These are phyloP conservation scores for Charina bottae DNA, from an alignment of 2,113 vertebrate genomes.

Conservation along the genomic window DNA sequence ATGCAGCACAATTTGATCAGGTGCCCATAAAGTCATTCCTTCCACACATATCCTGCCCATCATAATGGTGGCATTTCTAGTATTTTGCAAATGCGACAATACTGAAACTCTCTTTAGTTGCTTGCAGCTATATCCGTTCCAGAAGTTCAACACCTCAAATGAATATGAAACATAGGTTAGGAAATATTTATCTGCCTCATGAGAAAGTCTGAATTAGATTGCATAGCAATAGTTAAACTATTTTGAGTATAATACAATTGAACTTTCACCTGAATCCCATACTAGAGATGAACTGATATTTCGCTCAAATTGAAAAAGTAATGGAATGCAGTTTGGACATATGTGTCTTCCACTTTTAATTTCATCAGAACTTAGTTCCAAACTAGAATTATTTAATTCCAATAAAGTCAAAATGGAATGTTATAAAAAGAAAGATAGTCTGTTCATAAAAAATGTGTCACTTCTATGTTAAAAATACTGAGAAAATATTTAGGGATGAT, in stretches of 20 bases:
- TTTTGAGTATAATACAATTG: background rate
- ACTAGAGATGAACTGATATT: constrained; percentile 9
- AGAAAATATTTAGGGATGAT: background rate
- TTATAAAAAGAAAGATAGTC: constrained; percentile 20
- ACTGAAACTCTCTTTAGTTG: constrained; percentile 2
- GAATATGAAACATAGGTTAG: constrained; percentile 30
- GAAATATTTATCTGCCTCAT: constrained; percentile 32
- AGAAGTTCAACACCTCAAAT: constrained; percentile 41
- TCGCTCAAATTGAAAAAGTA: background rate
- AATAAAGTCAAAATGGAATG: background rate
- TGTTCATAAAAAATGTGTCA: background rate
- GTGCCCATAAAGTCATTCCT: background rate
- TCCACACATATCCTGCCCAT: background rate
- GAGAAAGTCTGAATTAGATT: constrained; percentile 1
- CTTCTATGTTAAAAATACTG: constrained; percentile 14
- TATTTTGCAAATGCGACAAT: constrained; percentile 47
- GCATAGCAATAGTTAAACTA: constrained; percentile 29
- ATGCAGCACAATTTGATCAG: background rate
- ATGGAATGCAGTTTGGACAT: background rate
- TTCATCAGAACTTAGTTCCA: background rate
- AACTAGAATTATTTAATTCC: background rate
- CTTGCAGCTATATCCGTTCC: background rate
- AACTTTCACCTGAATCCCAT: constrained; percentile 30
- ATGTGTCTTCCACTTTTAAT: background rate
- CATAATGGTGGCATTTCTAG: background rate